A percentile compares a stretch with the other conserved stretches of the same genome.
phyloP scores from a whole-genome alignment of 2,797 vertebrate species.

The Gymnopithys bicolor region DNA sequence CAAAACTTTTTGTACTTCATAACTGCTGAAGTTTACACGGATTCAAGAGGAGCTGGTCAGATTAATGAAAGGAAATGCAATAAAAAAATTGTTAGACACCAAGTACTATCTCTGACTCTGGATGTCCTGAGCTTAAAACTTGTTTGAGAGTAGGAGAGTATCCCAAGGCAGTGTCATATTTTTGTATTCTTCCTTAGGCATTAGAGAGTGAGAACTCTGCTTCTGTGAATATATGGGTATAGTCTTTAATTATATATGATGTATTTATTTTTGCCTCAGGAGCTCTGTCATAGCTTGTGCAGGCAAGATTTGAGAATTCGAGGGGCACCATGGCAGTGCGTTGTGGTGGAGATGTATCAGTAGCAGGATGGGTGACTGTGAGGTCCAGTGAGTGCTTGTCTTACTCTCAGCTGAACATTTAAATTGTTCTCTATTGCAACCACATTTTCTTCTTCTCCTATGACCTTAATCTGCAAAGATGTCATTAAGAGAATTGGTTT shows the following conservation, averaged over 20 bases:
- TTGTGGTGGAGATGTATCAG: not conserved
- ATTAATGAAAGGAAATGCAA: not conserved
- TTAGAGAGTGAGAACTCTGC: not conserved
- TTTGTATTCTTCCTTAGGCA: constrained; percentile 60
- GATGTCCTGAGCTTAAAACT: not conserved
- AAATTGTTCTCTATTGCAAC: not conserved
- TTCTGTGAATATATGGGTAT: not conserved
- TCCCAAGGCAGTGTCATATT: constrained; percentile 53
- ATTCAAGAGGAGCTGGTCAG: not conserved
- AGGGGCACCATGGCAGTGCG: not conserved
- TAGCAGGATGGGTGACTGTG: not conserved
- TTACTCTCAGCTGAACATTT: not conserved
- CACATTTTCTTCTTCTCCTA: not conserved
- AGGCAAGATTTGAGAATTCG: not conserved
- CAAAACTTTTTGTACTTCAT: not conserved
- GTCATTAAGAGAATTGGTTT: not conserved
- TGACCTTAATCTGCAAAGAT: not conserved
- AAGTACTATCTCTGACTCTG: not conserved
- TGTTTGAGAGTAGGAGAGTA: constrained; percentile 10
- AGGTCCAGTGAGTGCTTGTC: not conserved
- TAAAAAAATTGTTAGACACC: not conserved
- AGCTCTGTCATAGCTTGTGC: constrained; percentile 41
- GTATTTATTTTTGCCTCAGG: constrained; percentile 59
- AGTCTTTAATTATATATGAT: constrained; percentile 63
- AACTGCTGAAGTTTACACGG: not conserved